Evolutionary conservation across 1,140 invertebrate species (phyloP).

Genomic region (Orchesella cincta): DNA sequence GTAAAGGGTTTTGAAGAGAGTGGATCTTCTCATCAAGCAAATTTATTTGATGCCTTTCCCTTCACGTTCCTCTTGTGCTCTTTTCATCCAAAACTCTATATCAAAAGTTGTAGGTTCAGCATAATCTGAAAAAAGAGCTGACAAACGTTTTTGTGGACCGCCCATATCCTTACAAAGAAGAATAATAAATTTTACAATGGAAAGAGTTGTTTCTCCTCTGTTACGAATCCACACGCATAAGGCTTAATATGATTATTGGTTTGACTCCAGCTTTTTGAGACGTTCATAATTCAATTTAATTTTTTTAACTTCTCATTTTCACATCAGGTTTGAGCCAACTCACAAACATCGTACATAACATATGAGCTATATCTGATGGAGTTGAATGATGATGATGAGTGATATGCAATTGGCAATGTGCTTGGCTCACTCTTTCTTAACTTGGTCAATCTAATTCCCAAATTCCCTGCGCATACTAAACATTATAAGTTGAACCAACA

Average conservation of each 20-base stretch:
- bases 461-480: neutral
- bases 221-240: neutral
- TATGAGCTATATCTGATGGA: neutral
- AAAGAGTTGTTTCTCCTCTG: slow-evolving; percentile 8
- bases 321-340: neutral
- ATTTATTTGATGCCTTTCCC: neutral
- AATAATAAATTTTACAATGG: slow-evolving; percentile 21
- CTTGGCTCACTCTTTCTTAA: neutral
- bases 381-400: neutral
- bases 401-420: slow-evolving; percentile 2
- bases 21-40: neutral
- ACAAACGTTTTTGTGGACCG: neutral
- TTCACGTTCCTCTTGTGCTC: neutral
- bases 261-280: slow-evolving; percentile 19
- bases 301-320: slow-evolving; percentile 10
- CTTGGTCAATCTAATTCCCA: slow-evolving; percentile 12
- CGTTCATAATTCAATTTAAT: slow-evolving; percentile 17
- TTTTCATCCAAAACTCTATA: neutral
- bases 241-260: slow-evolving; percentile 20
- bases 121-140: neutral
- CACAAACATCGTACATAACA: neutral
- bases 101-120: neutral
- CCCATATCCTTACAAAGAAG: slow-evolving; percentile 17
- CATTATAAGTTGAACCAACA: neutral
- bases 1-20: neutral